phyloP scores from a whole-genome alignment of 2,113 vertebrate genomes.

The Saguinus imperator region DNA sequence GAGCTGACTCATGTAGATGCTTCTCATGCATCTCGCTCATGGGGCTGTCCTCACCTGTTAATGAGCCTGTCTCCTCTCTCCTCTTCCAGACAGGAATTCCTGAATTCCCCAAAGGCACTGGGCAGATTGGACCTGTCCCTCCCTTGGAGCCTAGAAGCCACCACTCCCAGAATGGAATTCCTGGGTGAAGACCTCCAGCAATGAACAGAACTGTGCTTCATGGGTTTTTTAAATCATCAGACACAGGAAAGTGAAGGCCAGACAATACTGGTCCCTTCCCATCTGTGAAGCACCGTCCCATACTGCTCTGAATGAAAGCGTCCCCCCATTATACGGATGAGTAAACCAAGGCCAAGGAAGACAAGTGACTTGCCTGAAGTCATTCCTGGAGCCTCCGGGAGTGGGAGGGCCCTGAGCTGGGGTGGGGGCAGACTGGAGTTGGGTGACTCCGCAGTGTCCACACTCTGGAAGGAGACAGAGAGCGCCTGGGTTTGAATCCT shows the following conservation, averaged over 20 bases:
- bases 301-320: not conserved
- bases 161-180: fast-evolving
- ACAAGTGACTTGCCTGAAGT: not conserved
- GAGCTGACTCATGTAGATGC: fast-evolving
- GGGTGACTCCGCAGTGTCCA: not conserved
- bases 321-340: not conserved
- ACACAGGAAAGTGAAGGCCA: too few species aligned
- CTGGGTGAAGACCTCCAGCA: not conserved
- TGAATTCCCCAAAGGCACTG: not conserved
- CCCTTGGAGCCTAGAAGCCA: fast-evolving
- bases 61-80: not conserved
- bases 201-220: not conserved
- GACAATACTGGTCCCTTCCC: not conserved
- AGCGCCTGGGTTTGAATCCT: not conserved
- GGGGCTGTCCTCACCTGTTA: not conserved
- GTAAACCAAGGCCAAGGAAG: not conserved
- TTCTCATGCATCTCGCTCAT: fast-evolving
- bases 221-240: not conserved
- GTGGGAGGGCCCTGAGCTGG: not conserved
- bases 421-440: not conserved
- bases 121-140: not conserved
- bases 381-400: not conserved
- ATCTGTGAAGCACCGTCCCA: fast-evolving
- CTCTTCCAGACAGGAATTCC: not conserved
- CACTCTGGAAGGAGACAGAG: not conserved